phyloP scores from a whole-genome alignment of 1,140 invertebrate species.

The Steinernema feltiae region DNA sequence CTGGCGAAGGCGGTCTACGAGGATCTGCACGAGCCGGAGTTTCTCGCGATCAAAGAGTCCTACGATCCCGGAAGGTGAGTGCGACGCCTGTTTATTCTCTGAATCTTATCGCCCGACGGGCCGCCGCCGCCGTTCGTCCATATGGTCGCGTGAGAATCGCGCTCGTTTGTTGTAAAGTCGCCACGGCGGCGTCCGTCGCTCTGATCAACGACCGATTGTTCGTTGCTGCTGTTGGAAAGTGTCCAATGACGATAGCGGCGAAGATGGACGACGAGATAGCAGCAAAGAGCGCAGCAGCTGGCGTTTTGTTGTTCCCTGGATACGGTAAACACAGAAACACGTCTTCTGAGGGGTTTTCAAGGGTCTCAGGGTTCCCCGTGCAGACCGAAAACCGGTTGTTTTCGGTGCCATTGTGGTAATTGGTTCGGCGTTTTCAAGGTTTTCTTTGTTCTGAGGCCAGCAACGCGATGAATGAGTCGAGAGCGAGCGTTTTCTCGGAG shows the following conservation, averaged over 20 bases:
- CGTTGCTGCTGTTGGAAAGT: not conserved
- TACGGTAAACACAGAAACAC: too few species aligned
- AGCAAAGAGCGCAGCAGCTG: not conserved
- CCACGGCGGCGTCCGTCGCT: not conserved
- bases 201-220: constrained; percentile 13
- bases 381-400: too few species aligned
- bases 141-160: not conserved
- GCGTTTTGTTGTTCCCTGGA: too few species aligned
- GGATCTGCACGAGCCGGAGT: not conserved
- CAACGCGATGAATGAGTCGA: too few species aligned
- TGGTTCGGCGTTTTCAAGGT: too few species aligned
- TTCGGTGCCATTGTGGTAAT: too few species aligned
- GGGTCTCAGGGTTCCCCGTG: too few species aligned
- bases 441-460: too few species aligned
- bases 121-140: too few species aligned
- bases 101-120: too few species aligned
- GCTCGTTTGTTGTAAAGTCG: constrained; percentile 5
- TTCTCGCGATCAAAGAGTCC: not conserved
- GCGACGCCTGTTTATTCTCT: not conserved
- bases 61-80: constrained; percentile 6
- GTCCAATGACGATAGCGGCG: not conserved
- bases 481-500: too few species aligned
- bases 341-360: too few species aligned
- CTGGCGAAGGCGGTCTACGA: not conserved
- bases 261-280: not conserved